Conservation (phyloP, 2,797 vertebrate species). For the Mustela erminea region DNA sequence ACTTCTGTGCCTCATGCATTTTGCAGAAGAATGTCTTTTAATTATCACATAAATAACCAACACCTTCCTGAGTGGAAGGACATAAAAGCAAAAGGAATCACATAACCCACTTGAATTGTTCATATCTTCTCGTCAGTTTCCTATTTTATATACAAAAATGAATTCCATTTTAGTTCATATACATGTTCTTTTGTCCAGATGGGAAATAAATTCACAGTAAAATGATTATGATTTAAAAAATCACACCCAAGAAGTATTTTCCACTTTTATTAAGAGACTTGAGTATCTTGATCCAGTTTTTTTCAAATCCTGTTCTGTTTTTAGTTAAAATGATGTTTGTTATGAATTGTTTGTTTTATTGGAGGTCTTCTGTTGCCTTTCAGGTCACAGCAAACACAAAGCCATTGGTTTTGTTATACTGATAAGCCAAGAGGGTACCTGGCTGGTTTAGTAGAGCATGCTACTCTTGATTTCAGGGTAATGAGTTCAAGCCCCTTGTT, state of each 20-base stretch:
- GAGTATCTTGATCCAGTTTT: background rate
- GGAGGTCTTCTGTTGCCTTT: background rate
- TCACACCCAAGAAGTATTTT: background rate
- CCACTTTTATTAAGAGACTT: background rate
- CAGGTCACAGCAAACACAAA: background rate
- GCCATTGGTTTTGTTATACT: background rate
- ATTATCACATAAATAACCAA: background rate
- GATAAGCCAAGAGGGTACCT: background rate
- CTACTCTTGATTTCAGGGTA: background rate
- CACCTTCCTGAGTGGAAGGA: constrained; percentile 2
- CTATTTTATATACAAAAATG: background rate
- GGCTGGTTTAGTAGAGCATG: background rate
- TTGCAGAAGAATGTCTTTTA: background rate
- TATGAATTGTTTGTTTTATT: background rate
- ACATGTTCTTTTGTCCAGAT: background rate
- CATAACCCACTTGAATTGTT: background rate
- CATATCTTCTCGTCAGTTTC: background rate
- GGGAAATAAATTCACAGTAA: constrained; percentile 29
- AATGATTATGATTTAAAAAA: background rate
- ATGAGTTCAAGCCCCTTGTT: background rate
- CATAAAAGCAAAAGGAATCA: background rate
- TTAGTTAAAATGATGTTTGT: background rate
- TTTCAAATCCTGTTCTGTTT: background rate
- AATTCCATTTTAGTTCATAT: background rate
- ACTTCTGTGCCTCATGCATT: background rate